Evolutionary conservation across 2,113 vertebrate genomes (phyloP), one percentile per base, ranked within the genome.

Genomic region (Thymallus thymallus): DNA sequence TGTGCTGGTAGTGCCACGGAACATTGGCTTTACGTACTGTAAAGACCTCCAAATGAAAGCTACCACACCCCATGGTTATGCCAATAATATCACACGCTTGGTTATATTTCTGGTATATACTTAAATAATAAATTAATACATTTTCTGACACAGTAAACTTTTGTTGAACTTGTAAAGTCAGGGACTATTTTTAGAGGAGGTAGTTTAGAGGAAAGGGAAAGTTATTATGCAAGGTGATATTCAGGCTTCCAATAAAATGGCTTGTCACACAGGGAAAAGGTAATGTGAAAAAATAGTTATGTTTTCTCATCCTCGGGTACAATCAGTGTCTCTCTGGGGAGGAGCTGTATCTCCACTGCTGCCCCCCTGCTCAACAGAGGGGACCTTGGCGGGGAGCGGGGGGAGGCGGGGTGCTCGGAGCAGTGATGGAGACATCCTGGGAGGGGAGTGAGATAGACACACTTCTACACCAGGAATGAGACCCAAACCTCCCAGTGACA

Each of bases 271-370:
- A 84, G 77, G 80, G 82, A 89, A 86, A 87, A 79, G 69, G 76
- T 45, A 74, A 62, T n/a, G 35, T 60, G 63, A 86, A 79, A 86
- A 82, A 87, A 65, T 79, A 58, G 51, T 72, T 78, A 69, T 76
- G 6, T 71, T 78, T 81, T 80, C 80, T 84, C 76, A 84, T 88
- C 75, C 74, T 89, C 80, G 77, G 76, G 67, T 87, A 79, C 86
- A 89, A 87, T 88, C 87, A 87, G 83, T 24, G 41, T 58, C 72
- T 88, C 85, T 87, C 86, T 68, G 35, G 84, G 88, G 88, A 90
- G 74, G 79, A 77, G 87, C 9, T 41, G 35, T 10, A 41, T 41
- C 35, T 41, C 35, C 2, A 10, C 35, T 41, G 35, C 10, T 9
- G 9, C 35, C 35, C 35, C 7, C 35, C 35, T 41, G 35, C 35